These are phyloP conservation scores for Tetropium fuscum DNA, from an alignment of 2,888 invertebrate species.

Conservation along the genomic window DNA sequence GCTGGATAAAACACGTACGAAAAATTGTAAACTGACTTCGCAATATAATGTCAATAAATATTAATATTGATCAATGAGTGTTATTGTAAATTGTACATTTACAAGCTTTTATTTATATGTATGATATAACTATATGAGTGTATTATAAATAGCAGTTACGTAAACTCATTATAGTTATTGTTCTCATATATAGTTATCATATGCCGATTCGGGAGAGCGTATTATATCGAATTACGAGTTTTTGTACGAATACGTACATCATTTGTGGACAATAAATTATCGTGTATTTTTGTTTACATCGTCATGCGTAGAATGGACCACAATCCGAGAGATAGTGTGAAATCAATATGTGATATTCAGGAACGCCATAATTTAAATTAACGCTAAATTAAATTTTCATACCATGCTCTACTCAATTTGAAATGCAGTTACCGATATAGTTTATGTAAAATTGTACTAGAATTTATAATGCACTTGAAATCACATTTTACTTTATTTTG, in stretches of 20 bases:
- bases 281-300: conserved; percentile 44
- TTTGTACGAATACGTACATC: conserved; percentile 34
- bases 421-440: conserved; percentile 42
- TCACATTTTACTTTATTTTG: conserved; percentile 19
- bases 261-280: conserved; percentile 38
- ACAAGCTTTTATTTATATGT: no score
- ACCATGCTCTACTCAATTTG: conserved; percentile 56
- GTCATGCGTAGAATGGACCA: conserved; percentile 48
- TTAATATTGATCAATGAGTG: no score
- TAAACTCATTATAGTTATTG: no score
- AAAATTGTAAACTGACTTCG: no score
- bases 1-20: no score
- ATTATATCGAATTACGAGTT: no score
- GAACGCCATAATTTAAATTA: conserved; percentile 59
- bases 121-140: no score
- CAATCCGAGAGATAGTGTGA: conserved; percentile 42
- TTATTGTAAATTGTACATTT: no score
- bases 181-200: no score
- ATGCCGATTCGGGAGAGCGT: no score
- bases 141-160: no score
- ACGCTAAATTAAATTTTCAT: conserved; percentile 61
- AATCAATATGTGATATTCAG: conserved; percentile 58
- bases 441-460: conserved; percentile 40
- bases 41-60: no score
- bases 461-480: conserved; percentile 28